phyloP scores from a whole-genome alignment of 2,113 vertebrate genomes.

The Australoheros scitulus region DNA sequence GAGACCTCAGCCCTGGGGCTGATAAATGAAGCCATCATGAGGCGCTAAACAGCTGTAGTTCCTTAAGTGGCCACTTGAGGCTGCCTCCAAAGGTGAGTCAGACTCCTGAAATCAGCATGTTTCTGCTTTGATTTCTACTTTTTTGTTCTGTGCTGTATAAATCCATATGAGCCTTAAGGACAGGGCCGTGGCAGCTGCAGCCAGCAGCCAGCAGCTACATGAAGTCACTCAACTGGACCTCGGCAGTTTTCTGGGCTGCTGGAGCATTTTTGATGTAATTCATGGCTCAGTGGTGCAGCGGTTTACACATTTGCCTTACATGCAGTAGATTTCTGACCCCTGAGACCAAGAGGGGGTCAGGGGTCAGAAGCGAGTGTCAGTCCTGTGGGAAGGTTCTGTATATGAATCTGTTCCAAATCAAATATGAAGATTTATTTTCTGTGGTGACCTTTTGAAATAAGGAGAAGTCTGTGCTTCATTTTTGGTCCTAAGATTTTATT shows the following conservation, averaged over 20 bases:
- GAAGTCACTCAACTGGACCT: too few species aligned
- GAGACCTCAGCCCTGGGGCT: neutral
- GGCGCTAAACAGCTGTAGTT: neutral
- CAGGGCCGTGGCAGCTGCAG: neutral
- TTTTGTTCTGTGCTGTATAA: neutral
- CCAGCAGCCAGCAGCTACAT: neutral
- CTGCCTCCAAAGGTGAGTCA: neutral
- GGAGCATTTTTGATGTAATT: neutral
- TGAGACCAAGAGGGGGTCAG: neutral
- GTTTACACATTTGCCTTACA: neutral
- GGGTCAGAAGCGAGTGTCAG: neutral
- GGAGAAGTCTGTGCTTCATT: neutral
- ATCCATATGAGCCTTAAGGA: neutral
- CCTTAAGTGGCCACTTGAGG: neutral
- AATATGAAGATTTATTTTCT: neutral
- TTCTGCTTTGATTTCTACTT: neutral
- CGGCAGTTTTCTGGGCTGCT: too few species aligned
- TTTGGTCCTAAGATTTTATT: neutral
- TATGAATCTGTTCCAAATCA: neutral
- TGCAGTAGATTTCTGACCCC: neutral
- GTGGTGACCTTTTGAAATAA: neutral
- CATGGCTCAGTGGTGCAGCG: neutral
- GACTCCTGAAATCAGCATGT: neutral
- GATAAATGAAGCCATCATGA: fast-evolving
- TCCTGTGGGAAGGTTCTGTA: neutral